A percentile compares a stretch with the other conserved stretches of the same genome.
phyloP scores from a whole-genome alignment of 2,888 invertebrate species.

The Trichacis sp. region DNA sequence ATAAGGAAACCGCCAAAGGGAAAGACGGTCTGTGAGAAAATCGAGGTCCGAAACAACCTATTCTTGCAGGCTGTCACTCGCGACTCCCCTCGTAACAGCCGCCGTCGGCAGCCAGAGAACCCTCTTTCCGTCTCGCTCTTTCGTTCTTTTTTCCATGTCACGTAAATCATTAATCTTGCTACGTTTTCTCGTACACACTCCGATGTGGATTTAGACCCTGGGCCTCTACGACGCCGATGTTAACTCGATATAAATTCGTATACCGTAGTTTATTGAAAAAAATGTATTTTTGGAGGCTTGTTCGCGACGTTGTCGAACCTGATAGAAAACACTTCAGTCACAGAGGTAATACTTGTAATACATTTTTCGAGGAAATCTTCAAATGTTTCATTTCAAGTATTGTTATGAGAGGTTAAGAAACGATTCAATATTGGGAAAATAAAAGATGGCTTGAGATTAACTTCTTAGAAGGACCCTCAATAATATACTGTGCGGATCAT shows the following conservation, averaged over 20 bases:
- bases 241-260: slow-evolving; percentile 31
- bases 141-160: slow-evolving; percentile 61
- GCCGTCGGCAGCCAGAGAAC: slow-evolving; percentile 47
- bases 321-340: no score
- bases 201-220: slow-evolving; percentile 67
- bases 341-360: no score
- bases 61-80: slow-evolving; percentile 52
- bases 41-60: slow-evolving; percentile 51
- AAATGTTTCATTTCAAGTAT: no score
- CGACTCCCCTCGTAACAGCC: slow-evolving; percentile 49
- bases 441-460: no score
- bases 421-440: no score
- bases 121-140: slow-evolving; percentile 45
- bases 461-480: no score
- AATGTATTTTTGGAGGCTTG: slow-evolving; percentile 12
- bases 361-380: no score
- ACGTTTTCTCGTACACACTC: slow-evolving; percentile 67
- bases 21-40: slow-evolving; percentile 52
- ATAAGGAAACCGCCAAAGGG: slow-evolving; percentile 31
- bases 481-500: no score
- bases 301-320: no score
- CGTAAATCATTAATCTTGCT: slow-evolving; percentile 68
- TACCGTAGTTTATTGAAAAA: slow-evolving; percentile 28
- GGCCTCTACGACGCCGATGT: slow-evolving; percentile 46
- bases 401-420: no score